These are phyloP conservation scores for Spisula solida DNA, from an alignment of 2,888 invertebrate species.

Conservation along the genomic window DNA sequence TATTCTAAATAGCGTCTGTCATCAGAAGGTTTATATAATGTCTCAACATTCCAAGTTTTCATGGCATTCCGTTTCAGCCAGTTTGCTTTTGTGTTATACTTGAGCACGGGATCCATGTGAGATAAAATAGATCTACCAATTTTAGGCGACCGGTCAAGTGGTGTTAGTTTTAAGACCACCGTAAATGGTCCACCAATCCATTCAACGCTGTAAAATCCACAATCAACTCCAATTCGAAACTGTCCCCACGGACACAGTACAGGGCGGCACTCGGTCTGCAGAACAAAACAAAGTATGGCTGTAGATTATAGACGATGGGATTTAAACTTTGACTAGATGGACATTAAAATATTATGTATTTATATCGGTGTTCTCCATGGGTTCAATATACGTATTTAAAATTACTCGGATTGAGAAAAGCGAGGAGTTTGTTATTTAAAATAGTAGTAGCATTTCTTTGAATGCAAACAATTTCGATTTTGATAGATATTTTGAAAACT, in stretches of 20 bases:
- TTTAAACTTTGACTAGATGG: no score
- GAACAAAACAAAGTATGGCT: no score
- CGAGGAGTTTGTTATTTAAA: no score
- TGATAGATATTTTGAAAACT: no score
- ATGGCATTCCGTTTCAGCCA: slow-evolving; percentile 12
- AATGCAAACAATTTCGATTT: no score
- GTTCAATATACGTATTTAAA: no score
- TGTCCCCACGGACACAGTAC: slow-evolving; percentile 1
- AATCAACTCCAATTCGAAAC: not conserved
- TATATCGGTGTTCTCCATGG: no score
- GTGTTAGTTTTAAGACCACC: not conserved
- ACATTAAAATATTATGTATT: no score
- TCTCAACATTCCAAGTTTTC: not conserved
- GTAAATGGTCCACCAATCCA: slow-evolving; percentile 29
- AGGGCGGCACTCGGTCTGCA: no score
- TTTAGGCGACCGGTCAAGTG: not conserved
- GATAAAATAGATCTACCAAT: not conserved
- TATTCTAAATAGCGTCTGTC: not conserved
- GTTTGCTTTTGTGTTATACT: not conserved
- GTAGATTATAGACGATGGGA: no score
- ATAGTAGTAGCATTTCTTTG: no score
- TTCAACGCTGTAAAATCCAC: not conserved
- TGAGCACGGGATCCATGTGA: not conserved
- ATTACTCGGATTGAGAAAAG: no score
- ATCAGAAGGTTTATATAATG: slow-evolving; percentile 1